Evolutionary conservation across 1,140 invertebrate species (phyloP).

Genomic region (Drosophila lacteicornis): DNA sequence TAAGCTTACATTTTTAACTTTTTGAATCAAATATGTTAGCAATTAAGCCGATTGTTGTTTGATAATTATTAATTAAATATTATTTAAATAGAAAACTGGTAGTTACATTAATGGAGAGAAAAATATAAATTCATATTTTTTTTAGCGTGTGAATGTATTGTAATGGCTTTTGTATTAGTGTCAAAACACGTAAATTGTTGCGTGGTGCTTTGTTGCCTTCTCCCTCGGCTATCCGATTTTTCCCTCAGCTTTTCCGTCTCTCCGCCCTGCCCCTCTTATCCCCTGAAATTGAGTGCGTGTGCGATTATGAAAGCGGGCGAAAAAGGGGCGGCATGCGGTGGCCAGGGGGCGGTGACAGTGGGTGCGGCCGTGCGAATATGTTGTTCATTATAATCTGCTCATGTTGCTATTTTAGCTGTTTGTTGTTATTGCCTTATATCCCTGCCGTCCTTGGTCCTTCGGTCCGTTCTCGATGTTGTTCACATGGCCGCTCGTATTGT

Average conservation of each 20-base stretch:
- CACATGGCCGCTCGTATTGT: conserved; percentile 33
- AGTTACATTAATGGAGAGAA: no score
- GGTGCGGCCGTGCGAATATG: conserved; percentile 81
- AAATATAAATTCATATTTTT: background rate
- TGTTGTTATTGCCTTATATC: conserved; percentile 79
- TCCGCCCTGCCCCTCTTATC: background rate
- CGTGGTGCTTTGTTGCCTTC: conserved; percentile 71
- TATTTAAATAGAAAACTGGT: no score
- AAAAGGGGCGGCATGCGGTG: conserved; percentile 11
- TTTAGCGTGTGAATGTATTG: conserved; percentile 64
- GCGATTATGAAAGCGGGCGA: conserved; percentile 54
- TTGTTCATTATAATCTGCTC: conserved; percentile 83
- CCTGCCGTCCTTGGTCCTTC: conserved; percentile 29
- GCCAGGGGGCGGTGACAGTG: conserved; percentile 38
- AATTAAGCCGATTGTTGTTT: no score
- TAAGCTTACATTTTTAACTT: no score
- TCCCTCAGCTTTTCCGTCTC: conserved; percentile 2
- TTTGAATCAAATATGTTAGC: no score
- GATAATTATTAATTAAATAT: no score
- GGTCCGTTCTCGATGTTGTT: conserved; percentile 51
- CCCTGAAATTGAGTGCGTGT: conserved; percentile 31
- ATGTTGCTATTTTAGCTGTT: conserved; percentile 83
- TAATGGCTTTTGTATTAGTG: conserved; percentile 82
- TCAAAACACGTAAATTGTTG: conserved; percentile 83
- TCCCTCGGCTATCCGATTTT: conserved; percentile 2